Evolutionary conservation across 2,888 invertebrate species (phyloP).

Genomic region (Cheilosia scutellata): DNA sequence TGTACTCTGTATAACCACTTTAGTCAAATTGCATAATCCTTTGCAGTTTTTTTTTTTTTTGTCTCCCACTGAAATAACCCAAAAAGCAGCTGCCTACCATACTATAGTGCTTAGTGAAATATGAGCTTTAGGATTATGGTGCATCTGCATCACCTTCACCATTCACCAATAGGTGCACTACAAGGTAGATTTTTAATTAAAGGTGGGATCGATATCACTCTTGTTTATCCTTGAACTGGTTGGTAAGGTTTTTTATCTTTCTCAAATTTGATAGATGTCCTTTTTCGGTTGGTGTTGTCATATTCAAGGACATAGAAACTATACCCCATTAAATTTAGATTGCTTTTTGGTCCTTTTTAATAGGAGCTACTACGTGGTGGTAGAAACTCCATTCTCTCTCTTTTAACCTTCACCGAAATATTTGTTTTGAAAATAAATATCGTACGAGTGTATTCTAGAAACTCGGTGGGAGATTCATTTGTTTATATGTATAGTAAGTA

Average conservation of each 20-base stretch:
- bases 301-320: slow-evolving; percentile 33
- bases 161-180: not conserved
- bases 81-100: not conserved
- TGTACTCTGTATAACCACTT: slow-evolving; percentile 26
- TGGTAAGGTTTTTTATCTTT: slow-evolving; percentile 3
- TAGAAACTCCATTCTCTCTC: slow-evolving; percentile 3
- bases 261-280: slow-evolving; percentile 7
- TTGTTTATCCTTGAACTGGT: slow-evolving; percentile 63
- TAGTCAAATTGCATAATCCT: slow-evolving; percentile 65
- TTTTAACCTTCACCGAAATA: slow-evolving; percentile 19
- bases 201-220: slow-evolving; percentile 56
- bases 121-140: slow-evolving; percentile 20
- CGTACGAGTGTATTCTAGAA: not conserved
- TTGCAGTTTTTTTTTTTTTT: not conserved
- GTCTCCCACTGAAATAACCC: not conserved
- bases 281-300: slow-evolving; percentile 8
- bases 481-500: not conserved
- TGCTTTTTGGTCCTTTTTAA: not conserved
- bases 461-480: not conserved
- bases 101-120: slow-evolving; percentile 23
- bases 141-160: not conserved
- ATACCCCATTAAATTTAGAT: slow-evolving; percentile 10
- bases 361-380: not conserved
- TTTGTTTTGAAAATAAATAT: not conserved
- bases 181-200: slow-evolving; percentile 40